phyloP scores from a whole-genome alignment of 2,888 invertebrate species.

The Chloromyia formosa region DNA sequence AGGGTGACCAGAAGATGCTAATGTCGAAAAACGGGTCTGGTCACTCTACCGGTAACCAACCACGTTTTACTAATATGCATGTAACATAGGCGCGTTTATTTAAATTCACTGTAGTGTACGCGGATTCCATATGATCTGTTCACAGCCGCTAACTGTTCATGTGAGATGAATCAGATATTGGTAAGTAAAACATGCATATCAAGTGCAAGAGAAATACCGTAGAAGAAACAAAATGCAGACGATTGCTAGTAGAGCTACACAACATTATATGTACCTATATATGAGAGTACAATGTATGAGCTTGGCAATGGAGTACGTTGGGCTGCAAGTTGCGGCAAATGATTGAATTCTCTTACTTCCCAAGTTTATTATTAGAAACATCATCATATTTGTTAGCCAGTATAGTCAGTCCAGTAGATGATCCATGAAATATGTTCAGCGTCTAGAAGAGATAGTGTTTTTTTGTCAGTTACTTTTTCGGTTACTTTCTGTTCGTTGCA shows the following conservation, averaged over 20 bases:
- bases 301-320: neutral
- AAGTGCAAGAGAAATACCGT: slow-evolving; percentile 15
- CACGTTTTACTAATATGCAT: no score
- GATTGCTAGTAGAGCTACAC: neutral
- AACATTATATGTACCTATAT: neutral
- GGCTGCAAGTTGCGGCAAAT: neutral
- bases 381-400: no score
- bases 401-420: neutral
- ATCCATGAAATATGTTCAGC: slow-evolving; percentile 4
- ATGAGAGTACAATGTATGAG: neutral
- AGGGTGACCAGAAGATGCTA: no score
- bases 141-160: slow-evolving; percentile 35
- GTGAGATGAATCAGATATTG: slow-evolving; percentile 29
- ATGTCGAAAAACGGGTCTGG: no score
- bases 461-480: slow-evolving; percentile 3
- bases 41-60: no score
- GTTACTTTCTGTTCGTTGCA: neutral
- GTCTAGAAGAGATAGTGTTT: no score
- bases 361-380: neutral
- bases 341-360: neutral
- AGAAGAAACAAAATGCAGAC: slow-evolving; percentile 1
- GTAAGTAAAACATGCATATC: neutral
- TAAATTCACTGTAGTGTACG: neutral
- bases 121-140: neutral
- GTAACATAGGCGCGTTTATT: neutral